phyloP scores from a whole-genome alignment of 2,113 vertebrate species.

The Pterocles burchelli region DNA sequence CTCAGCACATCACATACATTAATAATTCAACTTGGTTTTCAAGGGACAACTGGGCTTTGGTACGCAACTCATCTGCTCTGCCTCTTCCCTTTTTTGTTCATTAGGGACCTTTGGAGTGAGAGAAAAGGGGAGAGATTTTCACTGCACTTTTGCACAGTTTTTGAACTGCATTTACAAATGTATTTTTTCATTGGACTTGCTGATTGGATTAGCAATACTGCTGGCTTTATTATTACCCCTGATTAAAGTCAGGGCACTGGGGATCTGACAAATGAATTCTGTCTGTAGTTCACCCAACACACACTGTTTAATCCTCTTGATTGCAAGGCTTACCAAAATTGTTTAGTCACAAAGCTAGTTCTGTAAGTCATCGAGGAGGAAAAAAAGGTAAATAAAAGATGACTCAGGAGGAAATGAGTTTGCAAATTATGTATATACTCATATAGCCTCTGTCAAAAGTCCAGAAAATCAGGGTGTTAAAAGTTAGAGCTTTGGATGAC shows the following conservation, averaged over 20 bases:
- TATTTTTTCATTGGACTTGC: conserved; percentile 46
- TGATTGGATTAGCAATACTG: conserved; percentile 68
- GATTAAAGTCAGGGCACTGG: conserved; percentile 53
- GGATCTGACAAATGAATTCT: conserved; percentile 67
- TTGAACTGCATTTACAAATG: conserved; percentile 61
- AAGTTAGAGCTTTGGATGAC: neutral
- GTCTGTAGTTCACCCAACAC: conserved; percentile 31
- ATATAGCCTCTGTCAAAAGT: neutral
- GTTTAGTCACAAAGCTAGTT: conserved; percentile 48
- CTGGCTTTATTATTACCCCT: conserved; percentile 60
- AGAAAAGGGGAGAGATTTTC: neutral
- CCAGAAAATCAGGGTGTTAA: neutral
- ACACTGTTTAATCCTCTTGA: conserved; percentile 53
- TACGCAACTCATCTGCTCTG: conserved; percentile 51
- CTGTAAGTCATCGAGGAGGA: neutral
- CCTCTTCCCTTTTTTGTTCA: conserved; percentile 49
- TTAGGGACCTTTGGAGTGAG: conserved; percentile 45
- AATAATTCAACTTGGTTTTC: conserved; percentile 72
- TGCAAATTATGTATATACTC: neutral
- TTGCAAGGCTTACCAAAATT: conserved; percentile 58
- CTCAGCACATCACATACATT: conserved; percentile 43
- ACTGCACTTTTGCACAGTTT: conserved; percentile 41
- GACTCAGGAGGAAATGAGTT: conserved; percentile 22
- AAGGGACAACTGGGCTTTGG: conserved; percentile 65
- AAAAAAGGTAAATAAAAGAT: conserved; percentile 55